phyloP scores from a whole-genome alignment of 2,888 invertebrate species.

The Acanthacorydalis orientalis region DNA sequence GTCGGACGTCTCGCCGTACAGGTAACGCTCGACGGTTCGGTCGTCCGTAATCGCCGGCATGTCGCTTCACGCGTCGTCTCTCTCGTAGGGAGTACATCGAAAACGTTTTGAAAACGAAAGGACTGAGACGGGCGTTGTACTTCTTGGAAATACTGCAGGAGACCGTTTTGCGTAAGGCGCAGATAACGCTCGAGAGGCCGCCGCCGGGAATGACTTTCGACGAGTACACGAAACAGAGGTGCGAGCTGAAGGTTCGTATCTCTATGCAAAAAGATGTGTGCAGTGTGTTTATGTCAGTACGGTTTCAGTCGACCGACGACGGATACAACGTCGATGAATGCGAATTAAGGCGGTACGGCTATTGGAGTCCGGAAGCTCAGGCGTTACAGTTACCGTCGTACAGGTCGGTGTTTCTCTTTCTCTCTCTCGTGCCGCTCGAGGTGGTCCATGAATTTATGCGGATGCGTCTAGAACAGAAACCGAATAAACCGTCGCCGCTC shows the following conservation, averaged over 20 bases:
- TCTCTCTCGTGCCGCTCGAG: constrained; percentile 73
- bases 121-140: constrained; percentile 62
- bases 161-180: constrained; percentile 50
- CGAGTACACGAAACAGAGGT: neutral
- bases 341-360: constrained; percentile 48
- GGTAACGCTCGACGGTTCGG: constrained; percentile 18
- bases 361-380: constrained; percentile 58
- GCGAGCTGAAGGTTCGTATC: neutral
- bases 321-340: constrained; percentile 24
- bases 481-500: constrained; percentile 67
- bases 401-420: constrained; percentile 67
- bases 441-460: constrained; percentile 83
- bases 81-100: constrained; percentile 74
- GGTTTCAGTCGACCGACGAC: neutral
- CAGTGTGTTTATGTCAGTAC: neutral
- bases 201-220: constrained; percentile 14
- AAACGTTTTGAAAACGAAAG: constrained; percentile 73
- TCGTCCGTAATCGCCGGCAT: too few relatives aligned
- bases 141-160: constrained; percentile 60
- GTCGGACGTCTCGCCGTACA: constrained; percentile 29
- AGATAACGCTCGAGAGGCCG: constrained; percentile 48
- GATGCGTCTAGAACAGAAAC: constrained; percentile 69
- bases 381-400: constrained; percentile 74
- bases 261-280: neutral
- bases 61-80: too few relatives aligned